Evolutionary conservation across 2,888 invertebrate genomes (phyloP).

Genomic region (Tetranychus piercei): DNA sequence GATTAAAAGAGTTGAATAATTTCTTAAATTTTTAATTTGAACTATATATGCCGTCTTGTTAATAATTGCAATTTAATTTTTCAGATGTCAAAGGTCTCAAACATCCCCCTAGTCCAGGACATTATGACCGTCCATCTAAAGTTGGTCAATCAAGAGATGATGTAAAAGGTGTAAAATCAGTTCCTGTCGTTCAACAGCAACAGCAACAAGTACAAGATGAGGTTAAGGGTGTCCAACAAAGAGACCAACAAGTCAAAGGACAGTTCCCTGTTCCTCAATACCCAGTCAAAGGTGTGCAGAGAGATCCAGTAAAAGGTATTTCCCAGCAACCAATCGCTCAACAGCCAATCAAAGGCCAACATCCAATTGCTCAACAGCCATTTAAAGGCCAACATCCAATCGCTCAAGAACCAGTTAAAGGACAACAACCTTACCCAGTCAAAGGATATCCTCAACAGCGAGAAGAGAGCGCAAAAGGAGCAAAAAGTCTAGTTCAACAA

Average conservation of each 20-base stretch:
- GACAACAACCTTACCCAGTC: neutral
- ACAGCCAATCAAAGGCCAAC: neutral
- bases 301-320: neutral
- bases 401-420: neutral
- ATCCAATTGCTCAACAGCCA: neutral
- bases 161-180: neutral
- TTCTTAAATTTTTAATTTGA: neutral
- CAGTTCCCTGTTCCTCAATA: neutral
- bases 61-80: neutral
- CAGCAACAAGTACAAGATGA: neutral
- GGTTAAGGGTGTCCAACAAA: neutral
- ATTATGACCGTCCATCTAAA: neutral
- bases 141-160: neutral
- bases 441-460: neutral
- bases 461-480: neutral
- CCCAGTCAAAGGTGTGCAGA: neutral
- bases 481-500: neutral
- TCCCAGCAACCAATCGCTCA: neutral
- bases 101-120: neutral
- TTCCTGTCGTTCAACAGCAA: neutral
- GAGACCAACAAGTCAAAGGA: neutral
- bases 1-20: neutral
- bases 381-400: neutral
- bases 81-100: neutral
- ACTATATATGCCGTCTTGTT: neutral